Base-by-base conservation (phyloP, 2,797 vertebrate species). In the Tokudaia muenninki region DNA sequence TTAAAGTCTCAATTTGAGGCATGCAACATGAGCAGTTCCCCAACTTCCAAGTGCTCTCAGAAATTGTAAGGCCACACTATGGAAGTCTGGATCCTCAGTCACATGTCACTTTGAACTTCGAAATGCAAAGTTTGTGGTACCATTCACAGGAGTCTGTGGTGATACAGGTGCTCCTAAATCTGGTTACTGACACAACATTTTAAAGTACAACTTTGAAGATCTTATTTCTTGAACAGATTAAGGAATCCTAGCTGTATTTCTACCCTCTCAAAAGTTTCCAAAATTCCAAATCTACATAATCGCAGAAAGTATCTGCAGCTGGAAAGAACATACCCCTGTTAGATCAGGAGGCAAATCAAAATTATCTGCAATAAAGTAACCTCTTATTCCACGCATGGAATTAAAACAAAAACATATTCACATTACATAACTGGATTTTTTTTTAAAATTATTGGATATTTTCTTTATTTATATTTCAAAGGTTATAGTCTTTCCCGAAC, bases 1-100 rank as follows among this genome's bases (percentile, higher is more conserved):
- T 47, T 9, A 52, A 94, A 94, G 86, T 80, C 82, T 95, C 26
- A 21, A 16, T 83, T 90, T 67, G 92, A 57, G 65, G 92, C 12
- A 29, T 79, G 6, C 65, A 78, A 95, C 26, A 47, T 77, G 65
- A 41, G 21, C 55, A 72, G 9, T 75, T 95, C 74, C n/a, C 12
- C 29, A 87, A 4, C 21, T 96, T 65, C 37, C 50, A 26, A n/a
- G 11, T 21, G n/a, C 31, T 89, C 91, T 70, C 47, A 75, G 81
- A 86, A 95, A 93, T 70, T 91, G 47, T 24, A 9, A 26, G 52
- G 29, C 24, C n/a, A 93, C 95, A 37, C 31, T 26, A 19, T 92
- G 57, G 80, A 82, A 63, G 84, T 88, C 22, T 93, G 79, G 59
- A 37, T 4, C 50, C 86, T 92, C 81, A 79, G 55, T 75, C 87